A percentile compares a stretch with the other conserved stretches of the same genome.
Evolutionary conservation across 1,140 invertebrate genomes (phyloP).

Genomic region (Hycleus phaleratus): DNA sequence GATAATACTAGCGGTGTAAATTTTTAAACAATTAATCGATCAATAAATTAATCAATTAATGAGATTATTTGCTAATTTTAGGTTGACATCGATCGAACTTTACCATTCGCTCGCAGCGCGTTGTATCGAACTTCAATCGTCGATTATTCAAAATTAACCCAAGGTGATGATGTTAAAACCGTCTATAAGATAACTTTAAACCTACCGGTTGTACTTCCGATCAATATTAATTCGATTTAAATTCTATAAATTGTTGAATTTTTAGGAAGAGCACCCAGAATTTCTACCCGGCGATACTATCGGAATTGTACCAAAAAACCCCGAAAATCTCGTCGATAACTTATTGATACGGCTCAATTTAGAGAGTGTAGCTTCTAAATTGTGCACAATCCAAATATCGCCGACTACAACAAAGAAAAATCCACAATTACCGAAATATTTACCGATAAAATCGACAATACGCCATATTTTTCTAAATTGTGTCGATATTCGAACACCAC

Average conservation of each 20-base stretch:
- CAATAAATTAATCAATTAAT: background rate
- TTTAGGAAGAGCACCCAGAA: slow-evolving; percentile 17
- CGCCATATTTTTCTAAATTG: slow-evolving; percentile 39
- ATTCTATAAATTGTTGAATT: slow-evolving; percentile 8
- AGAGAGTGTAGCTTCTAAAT: slow-evolving; percentile 10
- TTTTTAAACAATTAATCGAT: too few species aligned
- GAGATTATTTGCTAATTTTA: background rate
- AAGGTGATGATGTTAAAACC: slow-evolving; percentile 27
- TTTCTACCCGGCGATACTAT: slow-evolving; percentile 34
- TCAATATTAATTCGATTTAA: background rate
- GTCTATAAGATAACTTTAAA: slow-evolving; percentile 23
- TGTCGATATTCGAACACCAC: slow-evolving; percentile 41
- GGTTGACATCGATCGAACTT: slow-evolving; percentile 1
- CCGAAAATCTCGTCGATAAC: slow-evolving; percentile 21
- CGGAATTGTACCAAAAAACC: slow-evolving; percentile 31
- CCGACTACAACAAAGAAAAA: slow-evolving; percentile 22
- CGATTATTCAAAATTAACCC: slow-evolving; percentile 17
- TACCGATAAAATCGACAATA: slow-evolving; percentile 40
- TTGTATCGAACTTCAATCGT: slow-evolving; percentile 17
- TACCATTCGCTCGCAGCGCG: slow-evolving; percentile 23
- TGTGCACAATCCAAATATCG: slow-evolving; percentile 9
- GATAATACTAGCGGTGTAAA: background rate
- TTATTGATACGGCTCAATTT: slow-evolving; percentile 26
- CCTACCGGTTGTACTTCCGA: slow-evolving; percentile 9
- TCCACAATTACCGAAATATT: slow-evolving; percentile 38